Evolutionary conservation across 2,888 invertebrate genomes (phyloP), one percentile per base, ranked within the genome.

Genomic region (Andrena minutula): DNA sequence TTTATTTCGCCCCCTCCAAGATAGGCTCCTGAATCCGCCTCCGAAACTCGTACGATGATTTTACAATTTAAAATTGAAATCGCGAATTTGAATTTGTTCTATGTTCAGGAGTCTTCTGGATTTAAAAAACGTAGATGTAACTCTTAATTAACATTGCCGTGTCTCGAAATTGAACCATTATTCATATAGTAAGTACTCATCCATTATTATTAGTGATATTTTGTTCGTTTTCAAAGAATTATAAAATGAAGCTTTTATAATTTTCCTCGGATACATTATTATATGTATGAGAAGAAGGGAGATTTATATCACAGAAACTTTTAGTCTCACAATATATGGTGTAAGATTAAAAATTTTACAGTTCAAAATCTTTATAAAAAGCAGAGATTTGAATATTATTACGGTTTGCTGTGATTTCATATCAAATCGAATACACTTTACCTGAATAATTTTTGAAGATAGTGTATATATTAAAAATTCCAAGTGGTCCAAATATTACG

Each of bases 281-380:
- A 20, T 30, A 47, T 49, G 56, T 16, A 16, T 41, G 41, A 41
- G 23, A 30, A 41, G 56, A 47, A 20, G 47, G 65, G 41, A 56
- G 30, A 65, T 20, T 66, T 58, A 47, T 66, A 74, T 74, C 65
- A 74, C 58, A 74, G 65, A 66, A 73, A 56, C 41, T 58, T 10
- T 23, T 74, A 66, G 23, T 4, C 16, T 71, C 23, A 20, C 30
- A 30, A 58, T 12, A 63, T 8, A 65, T 16, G n/a, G 2, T 64
- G 32, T 10, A 64, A 32, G 5, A 30, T 51, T 41, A 53, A 26
- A 53, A 4, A 23, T 53, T 4, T 41, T 41, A 53, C 23, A 28
- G 12, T 30, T 61, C 7, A 63, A 51, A 26, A 64, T 30, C 26
- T 53, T 20, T 1, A 65, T 8, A 58, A 47, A n/a, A 26, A n/a